Conservation (phyloP, 30 jellyfish, hydroid and myxozoan genomes). For the Morbakka virulenta region DNA sequence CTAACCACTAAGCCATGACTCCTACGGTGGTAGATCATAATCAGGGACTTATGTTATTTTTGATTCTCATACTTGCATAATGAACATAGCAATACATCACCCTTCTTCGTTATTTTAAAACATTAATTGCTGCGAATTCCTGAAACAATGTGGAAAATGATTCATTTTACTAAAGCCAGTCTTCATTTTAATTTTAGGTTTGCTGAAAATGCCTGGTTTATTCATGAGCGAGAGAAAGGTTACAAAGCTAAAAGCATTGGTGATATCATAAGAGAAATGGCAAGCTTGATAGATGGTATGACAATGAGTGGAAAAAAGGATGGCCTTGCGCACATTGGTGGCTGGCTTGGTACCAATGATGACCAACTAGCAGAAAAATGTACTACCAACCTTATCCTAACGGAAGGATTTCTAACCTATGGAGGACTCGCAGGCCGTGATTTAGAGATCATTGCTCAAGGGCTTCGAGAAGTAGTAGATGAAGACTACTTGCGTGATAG, state of each 20-base stretch:
- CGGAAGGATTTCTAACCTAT: conserved; percentile 62
- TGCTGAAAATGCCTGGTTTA: conserved; percentile 79
- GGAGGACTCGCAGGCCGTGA: conserved; percentile 74
- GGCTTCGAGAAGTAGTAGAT: conserved; percentile 55
- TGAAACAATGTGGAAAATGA: too few relatives aligned
- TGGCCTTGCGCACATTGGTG: conserved; percentile 75
- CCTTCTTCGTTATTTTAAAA: too few relatives aligned
- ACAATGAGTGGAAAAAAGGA: conserved; percentile 79
- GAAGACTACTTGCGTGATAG: conserved; percentile 59
- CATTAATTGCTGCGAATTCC: too few relatives aligned
- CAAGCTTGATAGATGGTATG: conserved; percentile 66
- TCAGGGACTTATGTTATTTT: too few relatives aligned
- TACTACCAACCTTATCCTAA: conserved; percentile 41
- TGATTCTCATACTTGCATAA: too few relatives aligned
- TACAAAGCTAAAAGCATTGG: conserved; percentile 17
- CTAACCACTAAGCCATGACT: too few relatives aligned
- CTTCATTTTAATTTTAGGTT: too few relatives aligned
- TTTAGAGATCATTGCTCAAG: conserved; percentile 59
- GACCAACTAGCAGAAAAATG: conserved; percentile 51
- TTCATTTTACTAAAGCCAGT: too few relatives aligned
- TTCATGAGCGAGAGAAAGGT: conserved; percentile 45
- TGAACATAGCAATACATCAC: too few relatives aligned
- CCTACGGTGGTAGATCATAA: too few relatives aligned
- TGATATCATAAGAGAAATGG: conserved; percentile 58
- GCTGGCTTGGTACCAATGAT: conserved; percentile 60